These are phyloP conservation scores for Tipula helvola DNA, from an alignment of 2,888 invertebrate species.

Conservation along the genomic window DNA sequence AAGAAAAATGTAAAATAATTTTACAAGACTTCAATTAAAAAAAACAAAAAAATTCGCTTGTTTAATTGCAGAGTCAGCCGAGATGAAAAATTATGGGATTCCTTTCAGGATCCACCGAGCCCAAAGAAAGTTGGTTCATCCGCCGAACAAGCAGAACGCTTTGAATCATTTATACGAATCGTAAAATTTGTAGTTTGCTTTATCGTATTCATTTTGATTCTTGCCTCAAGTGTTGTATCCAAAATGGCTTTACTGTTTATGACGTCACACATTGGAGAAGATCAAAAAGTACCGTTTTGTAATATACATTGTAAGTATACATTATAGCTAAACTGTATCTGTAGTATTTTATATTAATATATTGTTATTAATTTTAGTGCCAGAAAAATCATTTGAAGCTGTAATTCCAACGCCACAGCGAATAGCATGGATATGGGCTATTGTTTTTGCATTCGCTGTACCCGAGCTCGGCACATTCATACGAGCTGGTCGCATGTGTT, in stretches of 20 bases:
- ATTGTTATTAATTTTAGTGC: slow-evolving; percentile 31
- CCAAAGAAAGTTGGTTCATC: slow-evolving; percentile 56
- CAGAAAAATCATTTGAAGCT: slow-evolving; percentile 49
- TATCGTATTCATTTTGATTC: slow-evolving; percentile 50
- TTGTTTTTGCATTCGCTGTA: slow-evolving; percentile 58
- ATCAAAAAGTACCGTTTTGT: slow-evolving; percentile 45
- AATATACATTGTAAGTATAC: slow-evolving; percentile 33
- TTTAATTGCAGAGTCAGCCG: background rate
- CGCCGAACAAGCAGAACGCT: slow-evolving; percentile 36
- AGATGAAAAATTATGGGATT: slow-evolving; percentile 60
- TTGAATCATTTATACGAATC: slow-evolving; percentile 47
- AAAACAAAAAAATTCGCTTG: background rate
- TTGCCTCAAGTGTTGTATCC: slow-evolving; percentile 54
- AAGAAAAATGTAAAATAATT: background rate
- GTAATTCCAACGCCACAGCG: slow-evolving; percentile 49
- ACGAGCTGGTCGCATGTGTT: slow-evolving; percentile 53
- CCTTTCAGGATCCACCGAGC: slow-evolving; percentile 60
- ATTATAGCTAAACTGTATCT: background rate
- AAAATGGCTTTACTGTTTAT: slow-evolving; percentile 62
- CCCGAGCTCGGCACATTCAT: slow-evolving; percentile 67
- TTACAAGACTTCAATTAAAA: background rate
- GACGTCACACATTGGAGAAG: slow-evolving; percentile 52
- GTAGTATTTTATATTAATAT: background rate
- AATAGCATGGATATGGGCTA: slow-evolving; percentile 67
- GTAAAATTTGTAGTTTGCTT: slow-evolving; percentile 57